These are phyloP conservation scores for Notechis scutatus DNA, from an alignment of 2,113 vertebrate genomes.

Conservation along the genomic window DNA sequence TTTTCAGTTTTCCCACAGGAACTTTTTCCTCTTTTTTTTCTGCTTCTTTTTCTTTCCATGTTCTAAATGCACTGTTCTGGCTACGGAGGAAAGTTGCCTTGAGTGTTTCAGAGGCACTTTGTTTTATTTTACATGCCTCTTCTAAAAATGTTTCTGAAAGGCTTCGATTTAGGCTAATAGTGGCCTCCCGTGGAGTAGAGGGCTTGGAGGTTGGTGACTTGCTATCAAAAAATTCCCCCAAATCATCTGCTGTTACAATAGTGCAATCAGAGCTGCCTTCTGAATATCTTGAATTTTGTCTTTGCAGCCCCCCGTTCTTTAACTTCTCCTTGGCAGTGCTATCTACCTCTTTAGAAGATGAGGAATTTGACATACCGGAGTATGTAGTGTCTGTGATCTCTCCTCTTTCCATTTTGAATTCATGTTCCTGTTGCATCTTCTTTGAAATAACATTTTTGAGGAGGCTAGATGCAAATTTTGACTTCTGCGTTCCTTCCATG, in stretches of 20 bases:
- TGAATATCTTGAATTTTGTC: slow-evolving; percentile 77
- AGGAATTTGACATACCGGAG: slow-evolving; percentile 40
- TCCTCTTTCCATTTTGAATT: slow-evolving; percentile 94
- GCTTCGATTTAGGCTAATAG: slow-evolving; percentile 48
- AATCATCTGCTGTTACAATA: slow-evolving; percentile 66
- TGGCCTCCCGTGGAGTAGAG: slow-evolving; percentile 66
- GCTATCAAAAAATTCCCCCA: slow-evolving; percentile 59
- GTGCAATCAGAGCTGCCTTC: slow-evolving; percentile 78
- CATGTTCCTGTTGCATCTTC: slow-evolving; percentile 95
- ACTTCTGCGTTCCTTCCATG: slow-evolving; percentile 79
- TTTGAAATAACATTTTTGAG: slow-evolving; percentile 96
- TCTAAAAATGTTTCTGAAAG: slow-evolving; percentile 52
- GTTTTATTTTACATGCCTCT: slow-evolving; percentile 78
- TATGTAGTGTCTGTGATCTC: slow-evolving; percentile 82
- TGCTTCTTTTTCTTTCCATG: slow-evolving; percentile 88
- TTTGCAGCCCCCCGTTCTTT: slow-evolving; percentile 62
- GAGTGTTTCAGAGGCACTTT: slow-evolving; percentile 79
- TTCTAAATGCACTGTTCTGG: slow-evolving; percentile 94
- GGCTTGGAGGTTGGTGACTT: slow-evolving; percentile 74
- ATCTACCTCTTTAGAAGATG: slow-evolving; percentile 59
- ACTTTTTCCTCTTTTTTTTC: slow-evolving; percentile 72
- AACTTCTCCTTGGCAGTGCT: slow-evolving; percentile 50
- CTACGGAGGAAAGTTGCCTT: slow-evolving; percentile 86
- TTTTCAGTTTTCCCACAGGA: slow-evolving; percentile 59
- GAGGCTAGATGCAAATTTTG: slow-evolving; percentile 87